A percentile compares a stretch with the other conserved stretches of the same genome.
phyloP scores from a whole-genome alignment of 2,797 vertebrate genomes.

The Myotis planiceps region DNA sequence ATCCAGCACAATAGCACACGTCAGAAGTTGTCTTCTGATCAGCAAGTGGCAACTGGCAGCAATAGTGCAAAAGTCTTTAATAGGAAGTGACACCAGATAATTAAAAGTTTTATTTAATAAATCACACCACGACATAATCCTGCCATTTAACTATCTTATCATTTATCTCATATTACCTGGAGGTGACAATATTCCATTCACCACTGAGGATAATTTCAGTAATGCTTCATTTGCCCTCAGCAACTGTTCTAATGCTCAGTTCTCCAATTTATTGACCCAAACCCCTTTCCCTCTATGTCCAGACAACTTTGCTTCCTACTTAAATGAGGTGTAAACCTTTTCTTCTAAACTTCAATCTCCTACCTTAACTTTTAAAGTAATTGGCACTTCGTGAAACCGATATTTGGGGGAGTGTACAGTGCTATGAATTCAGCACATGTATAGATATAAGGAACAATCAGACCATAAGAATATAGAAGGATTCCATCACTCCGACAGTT shows the following conservation, averaged over 20 bases:
- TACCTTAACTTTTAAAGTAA: neutral
- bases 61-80: neutral
- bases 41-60: neutral
- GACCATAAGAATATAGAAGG: neutral
- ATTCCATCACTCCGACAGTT: neutral
- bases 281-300: neutral
- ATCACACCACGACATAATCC: neutral
- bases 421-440: neutral
- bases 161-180: neutral
- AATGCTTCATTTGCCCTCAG: neutral
- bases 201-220: neutral
- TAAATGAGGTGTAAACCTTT: neutral
- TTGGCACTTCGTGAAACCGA: neutral
- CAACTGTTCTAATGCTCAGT: neutral
- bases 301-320: neutral
- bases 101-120: slow-evolving; percentile 38
- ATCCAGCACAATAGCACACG: neutral
- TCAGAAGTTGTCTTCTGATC: neutral
- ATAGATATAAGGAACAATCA: neutral
- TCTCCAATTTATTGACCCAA: neutral
- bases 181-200: neutral
- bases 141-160: neutral
- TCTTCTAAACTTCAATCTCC: neutral
- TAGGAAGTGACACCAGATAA: slow-evolving; percentile 1
- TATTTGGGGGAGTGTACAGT: neutral